Evolutionary conservation across 2,888 invertebrate genomes (phyloP).

Genomic region (Hermaeophaga mercurialis): DNA sequence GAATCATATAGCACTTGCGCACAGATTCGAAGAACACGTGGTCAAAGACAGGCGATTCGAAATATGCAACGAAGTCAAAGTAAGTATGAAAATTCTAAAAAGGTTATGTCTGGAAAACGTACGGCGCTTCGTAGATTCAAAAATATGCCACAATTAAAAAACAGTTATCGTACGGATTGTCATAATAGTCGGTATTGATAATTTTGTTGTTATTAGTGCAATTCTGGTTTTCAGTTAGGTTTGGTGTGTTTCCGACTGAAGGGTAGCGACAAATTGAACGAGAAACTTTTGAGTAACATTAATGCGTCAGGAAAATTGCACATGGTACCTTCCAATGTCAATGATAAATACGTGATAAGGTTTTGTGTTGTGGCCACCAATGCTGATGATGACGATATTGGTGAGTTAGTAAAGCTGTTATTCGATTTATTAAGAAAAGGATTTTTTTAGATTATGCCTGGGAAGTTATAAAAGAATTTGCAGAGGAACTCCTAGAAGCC

Average conservation of each 20-base stretch:
- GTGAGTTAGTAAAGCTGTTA: constrained; percentile 54
- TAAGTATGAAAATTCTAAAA: constrained; percentile 60
- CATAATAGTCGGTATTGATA: no score
- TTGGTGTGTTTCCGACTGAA: constrained; percentile 89
- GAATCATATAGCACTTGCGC: constrained; percentile 87
- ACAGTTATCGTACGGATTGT: no score
- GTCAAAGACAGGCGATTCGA: constrained; percentile 84
- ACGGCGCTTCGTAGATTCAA: no score
- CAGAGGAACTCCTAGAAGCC: constrained; percentile 78
- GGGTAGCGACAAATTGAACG: constrained; percentile 81
- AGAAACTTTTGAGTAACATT: constrained; percentile 87
- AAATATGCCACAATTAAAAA: no score
- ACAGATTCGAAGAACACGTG: constrained; percentile 83
- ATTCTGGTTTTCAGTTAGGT: constrained; percentile 68
- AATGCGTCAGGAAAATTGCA: constrained; percentile 95
- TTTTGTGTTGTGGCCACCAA: constrained; percentile 94
- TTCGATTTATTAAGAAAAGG: no score
- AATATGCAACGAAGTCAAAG: constrained; percentile 90
- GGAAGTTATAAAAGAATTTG: constrained; percentile 81
- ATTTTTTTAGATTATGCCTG: constrained; percentile 73
- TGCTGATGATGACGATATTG: constrained; percentile 82
- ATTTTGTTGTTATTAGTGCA: background rate
- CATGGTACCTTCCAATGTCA: constrained; percentile 93
- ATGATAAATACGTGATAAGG: constrained; percentile 88
- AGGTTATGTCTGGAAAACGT: no score